Evolutionary conservation across 30 jellyfish, hydroid and myxozoan genomes (phyloP), one percentile per base, ranked within the genome.

Genomic region (Sanderia malayensis): DNA sequence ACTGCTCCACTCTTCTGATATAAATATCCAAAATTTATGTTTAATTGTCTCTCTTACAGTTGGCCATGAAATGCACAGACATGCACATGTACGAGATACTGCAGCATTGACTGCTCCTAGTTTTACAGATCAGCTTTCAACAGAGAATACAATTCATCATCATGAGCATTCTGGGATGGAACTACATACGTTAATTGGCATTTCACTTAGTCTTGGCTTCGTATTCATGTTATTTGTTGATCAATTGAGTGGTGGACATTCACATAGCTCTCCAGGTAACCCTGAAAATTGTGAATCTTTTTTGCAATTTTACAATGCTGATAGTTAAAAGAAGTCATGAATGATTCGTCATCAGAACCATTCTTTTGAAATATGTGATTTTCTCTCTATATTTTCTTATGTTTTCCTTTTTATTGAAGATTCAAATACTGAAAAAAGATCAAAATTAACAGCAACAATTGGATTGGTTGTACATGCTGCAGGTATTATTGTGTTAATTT

Each of bases 391-490:
- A n/a, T n/a, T n/a, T n/a, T n/a, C n/a, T n/a, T n/a, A n/a, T n/a
- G n/a, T n/a, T n/a, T n/a, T 61, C 7, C 25, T 34, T 31, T 19
- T 24, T 18, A 31, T 58, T 62, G 17, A 28, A 85, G 96, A 86
- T 29, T 46, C 82, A 19, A 71, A 60, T 34, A 44, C 76, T 8
- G 86, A 86, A 11, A 60, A 79, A 59, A 88, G 91, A 68, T 26
- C 88, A 20, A 71, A 84, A 55, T 66, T 74, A 27, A 86, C 95
- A 25, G 98, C 98, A 18, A 91, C 98, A 25, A 47, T 91, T 27
- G 98, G 98, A 13, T 60, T 91, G 17, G 84, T 91, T 53, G 96
- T 91, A 31, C 98, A 91, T 72, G 98, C 98, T 19, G 98, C 98
- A 15, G 98, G 98, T 91, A 68, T 25, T 64, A n/a, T 15, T 24